Base-by-base conservation (phyloP, 1,140 invertebrate genomes). In the Centruroides vittatus region DNA sequence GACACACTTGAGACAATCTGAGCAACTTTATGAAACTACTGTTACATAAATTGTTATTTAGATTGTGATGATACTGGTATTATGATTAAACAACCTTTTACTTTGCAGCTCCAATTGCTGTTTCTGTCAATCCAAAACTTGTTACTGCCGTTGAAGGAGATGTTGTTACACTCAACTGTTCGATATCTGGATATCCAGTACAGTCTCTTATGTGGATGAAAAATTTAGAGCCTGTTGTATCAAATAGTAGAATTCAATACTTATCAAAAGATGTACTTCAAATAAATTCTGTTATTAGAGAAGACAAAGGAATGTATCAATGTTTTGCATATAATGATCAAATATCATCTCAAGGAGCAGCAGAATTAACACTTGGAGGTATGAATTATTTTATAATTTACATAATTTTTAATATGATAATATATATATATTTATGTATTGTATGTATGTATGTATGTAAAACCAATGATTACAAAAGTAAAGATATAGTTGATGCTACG, bases 141-240 rank as follows among this genome's bases (percentile, higher is more conserved):
- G 91, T 93, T 80, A 93, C 89, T 71, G 91, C 90, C 63, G 93
- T 93, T 75, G 80, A 93, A 70, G 91, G 90, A 70, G 89, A 93
- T 78, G 89, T 87, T 69, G 88, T 93, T 74, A 86, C 93, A 72
- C 91, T 95, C 81, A 93, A 93, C 79, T 95, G 91, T 79, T 87
- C 90, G 76, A 88, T 95, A 74, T 65, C 65, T 35, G 87, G 88
- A 78, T 85, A 91, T 76, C 86, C 88, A 71, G 88, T 92, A 77
- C 89, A 61, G 9, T 65, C 63, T 0, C 51, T 65, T 4, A 52
- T 50, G 7, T 65, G 63, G 63, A 72, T 69, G 47, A 73, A 74
- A 62, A 69, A 77, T 49, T 48, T 48, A 5, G 35, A 58, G 9
- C 64, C 63, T 4, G 34, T 67, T 4, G 60, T 65, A 4, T 56